Evolutionary conservation across 2,797 vertebrate genomes (phyloP), one percentile per base, ranked within the genome.

Genomic region (Brachyrhaphis roseni): DNA sequence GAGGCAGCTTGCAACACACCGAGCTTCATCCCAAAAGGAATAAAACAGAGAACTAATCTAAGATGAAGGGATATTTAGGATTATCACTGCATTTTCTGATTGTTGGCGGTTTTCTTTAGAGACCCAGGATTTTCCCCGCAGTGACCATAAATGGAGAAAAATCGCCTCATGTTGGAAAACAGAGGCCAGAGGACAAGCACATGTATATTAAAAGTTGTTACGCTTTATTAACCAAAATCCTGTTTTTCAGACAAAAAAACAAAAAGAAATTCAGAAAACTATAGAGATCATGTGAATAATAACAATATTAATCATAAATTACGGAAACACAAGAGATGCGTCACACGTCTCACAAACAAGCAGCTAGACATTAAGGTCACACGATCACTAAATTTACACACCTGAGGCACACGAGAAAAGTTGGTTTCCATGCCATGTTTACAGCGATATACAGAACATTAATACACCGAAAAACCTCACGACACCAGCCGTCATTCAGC

Each of bases 141-240:
- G 51, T 82, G 81, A 80, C 94, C 92, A 86, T 92, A 93, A 66
- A 95, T 86, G 92, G 93, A 86, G 78, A 88, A 82, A 59, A 72
- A 39, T 57, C 81, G 64, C 68, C 41, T 43, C 16, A 31, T 18
- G 73, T 55, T 78, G 45, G 79, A 89, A 89, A 80, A 74, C 4
- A 85, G 47, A 88, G 78, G 90, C 68, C 73, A 89, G 87, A 92
- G 88, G 53, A 71, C 83, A 72, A 45, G 18, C 62, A 11, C 77
- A 76, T 78, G 82, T 91, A 31, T 95, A 93, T 90, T 94, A 95
- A 95, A 95, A 94, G 77, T 85, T 47, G 51, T 84, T 82, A 87
- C 82, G 71, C 95, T 47, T 96, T 96, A 95, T 92, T 95, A 90
- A 94, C 91, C 93, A 84, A 91, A 91, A 86, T 90, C 80, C 88